phyloP scores from a whole-genome alignment of 2,113 vertebrate species.

The Stigmatopora argus region DNA sequence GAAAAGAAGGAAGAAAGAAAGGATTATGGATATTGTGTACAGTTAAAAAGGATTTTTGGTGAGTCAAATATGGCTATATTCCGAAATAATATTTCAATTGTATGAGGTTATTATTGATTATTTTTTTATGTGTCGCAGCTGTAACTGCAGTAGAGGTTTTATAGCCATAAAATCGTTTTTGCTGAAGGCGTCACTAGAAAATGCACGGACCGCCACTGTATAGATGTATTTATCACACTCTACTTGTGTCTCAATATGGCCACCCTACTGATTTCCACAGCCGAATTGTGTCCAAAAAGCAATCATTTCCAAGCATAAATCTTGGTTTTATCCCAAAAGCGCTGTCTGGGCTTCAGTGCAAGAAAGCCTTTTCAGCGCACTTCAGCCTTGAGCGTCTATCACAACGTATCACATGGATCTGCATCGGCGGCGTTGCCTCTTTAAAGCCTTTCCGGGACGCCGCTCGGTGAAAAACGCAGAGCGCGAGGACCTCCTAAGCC shows the following conservation, averaged over 20 bases:
- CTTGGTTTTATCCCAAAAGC: background rate
- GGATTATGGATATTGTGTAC: too few relatives aligned
- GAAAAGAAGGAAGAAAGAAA: too few relatives aligned
- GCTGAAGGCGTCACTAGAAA: too few relatives aligned
- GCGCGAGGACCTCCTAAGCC: background rate
- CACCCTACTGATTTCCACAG: constrained; percentile 1
- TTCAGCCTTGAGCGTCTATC: constrained; percentile 26
- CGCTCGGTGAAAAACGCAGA: constrained; percentile 23
- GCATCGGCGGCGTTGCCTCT: constrained; percentile 14
- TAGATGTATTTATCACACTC: background rate
- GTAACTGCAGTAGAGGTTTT: too few relatives aligned
- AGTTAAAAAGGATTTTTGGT: too few relatives aligned
- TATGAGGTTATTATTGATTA: too few relatives aligned
- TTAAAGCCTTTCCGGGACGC: constrained; percentile 13
- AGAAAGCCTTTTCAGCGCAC: constrained; percentile 1
- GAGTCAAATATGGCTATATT: too few relatives aligned
- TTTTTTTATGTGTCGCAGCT: too few relatives aligned
- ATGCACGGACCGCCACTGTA: too few relatives aligned
- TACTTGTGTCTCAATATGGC: background rate
- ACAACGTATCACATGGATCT: constrained; percentile 33
- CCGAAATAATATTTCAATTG: too few relatives aligned
- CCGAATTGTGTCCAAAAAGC: background rate
- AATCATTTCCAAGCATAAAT: background rate
- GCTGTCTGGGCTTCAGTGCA: constrained; percentile 6
- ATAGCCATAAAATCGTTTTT: too few relatives aligned